Conservation (phyloP, 2,113 vertebrate genomes). For the Sitta europaea region DNA sequence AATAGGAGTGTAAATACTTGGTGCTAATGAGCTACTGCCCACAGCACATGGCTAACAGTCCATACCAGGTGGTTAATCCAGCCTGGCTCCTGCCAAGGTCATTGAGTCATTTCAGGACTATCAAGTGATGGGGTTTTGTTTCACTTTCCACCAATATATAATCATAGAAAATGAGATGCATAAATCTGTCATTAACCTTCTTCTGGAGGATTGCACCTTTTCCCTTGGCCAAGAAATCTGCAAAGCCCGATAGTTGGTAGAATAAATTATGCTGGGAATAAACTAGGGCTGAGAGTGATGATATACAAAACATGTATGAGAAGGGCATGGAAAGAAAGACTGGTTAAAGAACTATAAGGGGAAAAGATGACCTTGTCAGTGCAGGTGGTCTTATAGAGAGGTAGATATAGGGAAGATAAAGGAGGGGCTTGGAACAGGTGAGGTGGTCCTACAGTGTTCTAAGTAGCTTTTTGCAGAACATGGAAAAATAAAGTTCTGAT, state of each 20-base stretch:
- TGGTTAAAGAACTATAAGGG: neutral
- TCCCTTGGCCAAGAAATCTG: neutral
- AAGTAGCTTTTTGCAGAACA: neutral
- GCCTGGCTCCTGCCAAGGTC: slow-evolving; percentile 17
- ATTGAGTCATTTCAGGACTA: neutral
- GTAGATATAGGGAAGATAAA: neutral
- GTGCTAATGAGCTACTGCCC: slow-evolving; percentile 14
- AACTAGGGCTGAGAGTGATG: neutral
- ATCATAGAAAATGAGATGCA: neutral
- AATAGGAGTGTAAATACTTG: slow-evolving; percentile 34
- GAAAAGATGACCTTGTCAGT: neutral
- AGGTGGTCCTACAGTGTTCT: neutral
- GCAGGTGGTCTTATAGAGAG: neutral
- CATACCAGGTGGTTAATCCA: neutral
- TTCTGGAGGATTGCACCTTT: neutral
- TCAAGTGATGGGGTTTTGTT: neutral
- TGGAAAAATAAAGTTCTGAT: neutral
- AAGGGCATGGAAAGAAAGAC: neutral
- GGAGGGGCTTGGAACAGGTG: neutral
- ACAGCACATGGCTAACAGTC: neutral
- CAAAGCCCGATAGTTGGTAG: neutral
- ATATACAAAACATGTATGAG: neutral
- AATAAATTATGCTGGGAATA: neutral
- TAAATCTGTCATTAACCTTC: neutral
- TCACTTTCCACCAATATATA: neutral